Percentiles rank a stretch among this genome's conserved stretches.
Conservation (phyloP, 1,140 invertebrate species). For the Drosophila kohkoa region DNA sequence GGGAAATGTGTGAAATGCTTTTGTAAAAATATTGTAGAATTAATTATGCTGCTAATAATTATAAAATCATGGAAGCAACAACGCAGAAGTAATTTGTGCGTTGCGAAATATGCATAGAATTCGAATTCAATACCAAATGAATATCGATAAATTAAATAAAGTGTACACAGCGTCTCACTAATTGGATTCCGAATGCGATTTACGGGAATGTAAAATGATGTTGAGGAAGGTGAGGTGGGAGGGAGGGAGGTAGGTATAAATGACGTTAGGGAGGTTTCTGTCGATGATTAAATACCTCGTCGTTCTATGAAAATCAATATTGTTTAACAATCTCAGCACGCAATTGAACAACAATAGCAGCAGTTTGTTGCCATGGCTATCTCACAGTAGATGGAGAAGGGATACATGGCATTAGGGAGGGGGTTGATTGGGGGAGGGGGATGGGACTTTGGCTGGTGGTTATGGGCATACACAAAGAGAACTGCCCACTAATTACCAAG, state of each 20-base stretch:
- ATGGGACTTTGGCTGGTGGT: neutral
- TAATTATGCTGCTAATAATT: slow-evolving; percentile 54
- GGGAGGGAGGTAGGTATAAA: neutral
- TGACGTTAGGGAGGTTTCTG: neutral
- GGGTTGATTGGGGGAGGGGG: neutral
- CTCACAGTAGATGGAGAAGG: slow-evolving; percentile 13
- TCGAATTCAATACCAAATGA: slow-evolving; percentile 12
- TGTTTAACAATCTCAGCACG: slow-evolving; percentile 68
- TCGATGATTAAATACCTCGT: slow-evolving; percentile 63
- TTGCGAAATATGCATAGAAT: slow-evolving; percentile 52
- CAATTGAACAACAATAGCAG: slow-evolving; percentile 47
- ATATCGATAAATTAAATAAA: slow-evolving; percentile 25
- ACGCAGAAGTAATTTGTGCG: slow-evolving; percentile 6
- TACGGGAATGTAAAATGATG: slow-evolving; percentile 22
- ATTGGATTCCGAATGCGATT: slow-evolving; percentile 65
- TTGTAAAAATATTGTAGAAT: slow-evolving; percentile 34
- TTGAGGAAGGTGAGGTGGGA: neutral
- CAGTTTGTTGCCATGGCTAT: slow-evolving; percentile 57
- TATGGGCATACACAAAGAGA: neutral
- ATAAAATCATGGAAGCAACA: slow-evolving; percentile 24
- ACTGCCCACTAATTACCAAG: slow-evolving; percentile 65
- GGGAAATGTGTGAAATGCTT: slow-evolving; percentile 9
- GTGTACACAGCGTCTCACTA: slow-evolving; percentile 48
- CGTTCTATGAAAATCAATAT: slow-evolving; percentile 68
- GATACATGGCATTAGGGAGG: too few relatives aligned